Base-by-base conservation (phyloP, 2,113 vertebrate species). In the Apodemus sylvaticus region DNA sequence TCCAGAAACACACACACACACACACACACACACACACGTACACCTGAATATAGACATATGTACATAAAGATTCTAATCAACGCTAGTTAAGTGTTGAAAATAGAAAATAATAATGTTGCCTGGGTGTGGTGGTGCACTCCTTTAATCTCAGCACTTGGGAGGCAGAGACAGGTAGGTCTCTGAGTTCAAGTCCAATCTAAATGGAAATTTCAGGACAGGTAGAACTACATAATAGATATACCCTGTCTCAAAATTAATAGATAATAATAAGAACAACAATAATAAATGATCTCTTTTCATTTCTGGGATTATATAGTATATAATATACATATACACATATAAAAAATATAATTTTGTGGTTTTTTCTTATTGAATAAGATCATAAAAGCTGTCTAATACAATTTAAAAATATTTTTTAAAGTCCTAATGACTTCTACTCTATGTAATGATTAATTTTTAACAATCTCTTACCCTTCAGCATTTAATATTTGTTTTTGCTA, bases 81-180 rank as follows among this genome's bases (percentile, higher is more conserved):
- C 24, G 22, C 5, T 13, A 45, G 4, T 74, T 74, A 74, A 39
- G 8, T 73, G n/a, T 39, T 73, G 70, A 39, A 73, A 73, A 17
- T 73, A 39, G 19, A 73, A 39, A 73, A 39, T 45, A 12, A 29
- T 76, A 76, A 74, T 76, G 73, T 74, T 26, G 39, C 4, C 22
- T 45, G 42, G 12, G 12, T 3, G 12, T 48, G 13, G 26, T 48
- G 3, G 42, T 3, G 3, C 6, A 48, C 1, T 5, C 24, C 42
- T 48, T 77, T 48, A 51, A 77, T 77, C 14, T 4, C 26, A 77
- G 74, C 26, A 77, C 74, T 77, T 19, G 6, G 26, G 7, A 77
- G 14, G 74, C 45, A 9, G 26, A 77, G 42, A 3, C 74, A 48
- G 39, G 74, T 0, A 7, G 26, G 29, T 77, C 26, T 31, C 42